A percentile compares a stretch with the other conserved stretches of the same genome.
Conservation (phyloP, 2,113 vertebrate species). For the Sphyrna mokarran region DNA sequence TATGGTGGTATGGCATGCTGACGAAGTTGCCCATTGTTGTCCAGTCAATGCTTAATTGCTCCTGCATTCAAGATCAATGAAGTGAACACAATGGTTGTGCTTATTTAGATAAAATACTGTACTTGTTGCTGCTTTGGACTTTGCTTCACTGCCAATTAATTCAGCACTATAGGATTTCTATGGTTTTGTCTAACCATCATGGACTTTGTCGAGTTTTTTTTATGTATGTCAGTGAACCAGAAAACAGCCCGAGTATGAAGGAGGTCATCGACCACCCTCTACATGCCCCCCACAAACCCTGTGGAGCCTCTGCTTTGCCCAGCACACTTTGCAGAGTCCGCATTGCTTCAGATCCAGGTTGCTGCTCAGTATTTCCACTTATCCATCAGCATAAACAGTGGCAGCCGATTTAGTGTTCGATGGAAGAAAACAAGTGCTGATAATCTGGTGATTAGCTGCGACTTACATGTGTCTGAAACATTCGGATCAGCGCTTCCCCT, state of each 20-base stretch:
- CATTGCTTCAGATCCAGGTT: not conserved
- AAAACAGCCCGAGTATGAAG: not conserved
- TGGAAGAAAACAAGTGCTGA: not conserved
- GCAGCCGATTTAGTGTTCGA: not conserved
- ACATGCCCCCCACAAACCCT: not conserved
- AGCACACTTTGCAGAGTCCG: not conserved
- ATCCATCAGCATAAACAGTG: not conserved
- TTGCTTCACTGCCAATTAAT: not conserved
- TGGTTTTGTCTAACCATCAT: not conserved
- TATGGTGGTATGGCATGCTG: not conserved
- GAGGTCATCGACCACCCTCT: not conserved
- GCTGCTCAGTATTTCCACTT: not conserved
- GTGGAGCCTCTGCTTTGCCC: not conserved
- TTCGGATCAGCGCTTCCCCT: not conserved
- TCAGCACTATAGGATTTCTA: not conserved
- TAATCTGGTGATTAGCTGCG: not conserved
- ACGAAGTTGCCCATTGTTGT: not conserved
- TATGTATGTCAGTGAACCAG: not conserved
- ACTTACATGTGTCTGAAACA: not conserved
- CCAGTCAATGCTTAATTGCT: not conserved
- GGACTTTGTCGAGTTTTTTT: not conserved
- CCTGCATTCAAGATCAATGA: not conserved
- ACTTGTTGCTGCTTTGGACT: not conserved
- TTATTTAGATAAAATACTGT: not conserved
- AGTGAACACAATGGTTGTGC: not conserved